Evolutionary conservation across 2,113 vertebrate genomes (phyloP), one percentile per base, ranked within the genome.

Genomic region (Tonatia bakeri): DNA sequence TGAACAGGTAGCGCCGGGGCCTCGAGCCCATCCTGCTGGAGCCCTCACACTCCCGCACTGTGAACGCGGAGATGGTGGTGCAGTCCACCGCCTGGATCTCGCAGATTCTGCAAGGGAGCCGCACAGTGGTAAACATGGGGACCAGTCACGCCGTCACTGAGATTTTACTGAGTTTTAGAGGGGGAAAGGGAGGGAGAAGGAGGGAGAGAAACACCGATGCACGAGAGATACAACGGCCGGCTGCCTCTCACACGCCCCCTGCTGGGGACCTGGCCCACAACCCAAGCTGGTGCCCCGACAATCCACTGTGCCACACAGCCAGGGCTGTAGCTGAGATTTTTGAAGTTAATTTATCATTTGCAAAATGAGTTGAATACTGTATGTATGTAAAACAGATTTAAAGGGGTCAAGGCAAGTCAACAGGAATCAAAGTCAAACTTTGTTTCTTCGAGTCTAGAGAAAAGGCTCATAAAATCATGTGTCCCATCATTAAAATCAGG

Each of bases 1-100:
- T 99, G 97, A 99, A 99, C 96, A 99, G 98, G 97, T 99, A 99
- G 65, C 99, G 99, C 1, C 99, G 98, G 0, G 99, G 99, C 93
- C 99, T 98, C 0, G 99, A 99, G 83, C 99, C 99, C 99, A 99
- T 99, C 69, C 99, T 98, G 92, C 99, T 99, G 70, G 99, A 99
- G 22, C 99, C 99, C 97, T 99, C 99, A 40, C 99, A 99, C 97
- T 99, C 99, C 6, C 99, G 97, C 77, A 99, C 99, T 16, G 99
- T 99, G 94, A 99, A 99, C 0, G 98, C 99, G 0, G 99, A 99
- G 96, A 99, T 99, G 33, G 99, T 99, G 26, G 99, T 99, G 83
- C 99, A 99, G 83, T 99, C 99, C 31, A 99, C 99, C 0, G 99
- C 99, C 96, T 99, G 99, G 97, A 99, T 99, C 98, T 99, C 99